Evolutionary conservation across 2,113 vertebrate species (phyloP).

Genomic region (Neopipo cinnamomea): DNA sequence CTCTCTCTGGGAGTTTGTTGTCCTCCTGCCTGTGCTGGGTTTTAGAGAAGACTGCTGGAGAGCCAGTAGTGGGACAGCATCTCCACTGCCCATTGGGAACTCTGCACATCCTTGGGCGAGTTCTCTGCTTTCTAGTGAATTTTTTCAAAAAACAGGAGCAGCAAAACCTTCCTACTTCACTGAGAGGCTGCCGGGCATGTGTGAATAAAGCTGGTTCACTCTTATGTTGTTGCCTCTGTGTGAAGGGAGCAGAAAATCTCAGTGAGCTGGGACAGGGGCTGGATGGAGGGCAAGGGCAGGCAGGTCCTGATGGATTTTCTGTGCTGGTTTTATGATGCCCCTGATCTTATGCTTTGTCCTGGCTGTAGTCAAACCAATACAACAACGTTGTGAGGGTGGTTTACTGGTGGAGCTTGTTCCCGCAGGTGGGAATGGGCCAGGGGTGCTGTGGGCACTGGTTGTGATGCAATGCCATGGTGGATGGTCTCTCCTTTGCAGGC

Average conservation of each 20-base stretch:
- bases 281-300: neutral
- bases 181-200: neutral
- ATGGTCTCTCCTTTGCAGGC: neutral
- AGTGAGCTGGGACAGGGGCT: neutral
- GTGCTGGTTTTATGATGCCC: neutral
- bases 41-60: neutral
- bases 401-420: neutral
- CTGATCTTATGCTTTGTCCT: neutral
- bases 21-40: neutral
- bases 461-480: neutral
- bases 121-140: neutral
- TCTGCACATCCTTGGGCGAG: accelerated
- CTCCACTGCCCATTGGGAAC: accelerated
- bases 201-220: neutral
- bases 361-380: neutral
- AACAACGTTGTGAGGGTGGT: neutral
- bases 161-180: neutral
- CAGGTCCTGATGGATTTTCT: neutral
- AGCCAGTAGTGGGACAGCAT: neutral
- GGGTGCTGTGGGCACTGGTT: neutral
- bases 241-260: neutral
- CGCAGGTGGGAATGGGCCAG: neutral
- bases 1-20: neutral
- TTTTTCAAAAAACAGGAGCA: neutral
- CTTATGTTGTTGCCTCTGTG: neutral